phyloP scores from a whole-genome alignment of 2,113 vertebrate species.

The Grus americana region DNA sequence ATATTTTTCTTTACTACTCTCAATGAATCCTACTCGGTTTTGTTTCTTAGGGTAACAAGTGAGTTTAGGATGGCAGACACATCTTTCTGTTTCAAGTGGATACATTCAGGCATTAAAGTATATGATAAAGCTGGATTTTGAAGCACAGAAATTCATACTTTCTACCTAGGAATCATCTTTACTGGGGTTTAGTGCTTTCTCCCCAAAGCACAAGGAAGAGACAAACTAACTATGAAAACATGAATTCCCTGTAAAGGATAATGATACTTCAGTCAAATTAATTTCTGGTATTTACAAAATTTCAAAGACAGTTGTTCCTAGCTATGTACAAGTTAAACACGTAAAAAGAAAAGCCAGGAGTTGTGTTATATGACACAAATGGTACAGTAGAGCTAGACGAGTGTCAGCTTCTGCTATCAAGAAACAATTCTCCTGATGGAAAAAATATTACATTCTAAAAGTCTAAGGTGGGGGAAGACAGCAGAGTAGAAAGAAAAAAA shows the following conservation, averaged over 20 bases:
- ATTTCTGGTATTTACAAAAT: neutral
- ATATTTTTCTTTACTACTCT: neutral
- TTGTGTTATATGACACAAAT: neutral
- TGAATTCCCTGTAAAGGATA: neutral
- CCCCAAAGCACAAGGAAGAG: neutral
- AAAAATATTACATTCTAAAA: neutral
- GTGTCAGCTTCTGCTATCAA: neutral
- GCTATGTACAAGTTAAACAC: neutral
- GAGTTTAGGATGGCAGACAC: neutral
- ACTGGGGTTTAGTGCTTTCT: neutral
- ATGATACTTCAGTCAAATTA: neutral
- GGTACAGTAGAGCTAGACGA: neutral
- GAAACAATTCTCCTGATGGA: neutral
- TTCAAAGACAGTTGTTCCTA: neutral
- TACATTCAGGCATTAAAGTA: neutral
- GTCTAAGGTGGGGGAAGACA: neutral
- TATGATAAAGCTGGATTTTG: neutral
- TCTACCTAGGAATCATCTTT: neutral
- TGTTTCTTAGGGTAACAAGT: neutral
- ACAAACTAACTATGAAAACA: neutral
- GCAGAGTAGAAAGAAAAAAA: neutral
- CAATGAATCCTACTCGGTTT: neutral
- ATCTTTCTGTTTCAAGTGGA: neutral
- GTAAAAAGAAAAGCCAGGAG: neutral
- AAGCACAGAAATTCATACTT: neutral